Evolutionary conservation across 2,113 vertebrate genomes (phyloP).

Genomic region (Leptodactylus fuscus): DNA sequence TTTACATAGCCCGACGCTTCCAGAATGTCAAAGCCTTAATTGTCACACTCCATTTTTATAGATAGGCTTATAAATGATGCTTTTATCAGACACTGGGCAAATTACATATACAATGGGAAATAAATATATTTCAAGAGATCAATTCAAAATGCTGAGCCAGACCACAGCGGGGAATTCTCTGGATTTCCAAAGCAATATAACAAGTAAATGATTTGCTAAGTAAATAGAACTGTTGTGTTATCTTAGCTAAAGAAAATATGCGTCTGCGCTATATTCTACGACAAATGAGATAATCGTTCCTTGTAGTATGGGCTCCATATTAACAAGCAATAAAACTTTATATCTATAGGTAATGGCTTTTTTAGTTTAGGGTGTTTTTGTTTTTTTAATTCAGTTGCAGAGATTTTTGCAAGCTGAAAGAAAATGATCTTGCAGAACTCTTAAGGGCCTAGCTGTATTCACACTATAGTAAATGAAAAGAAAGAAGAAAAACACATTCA

Average conservation of each 20-base stretch:
- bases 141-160: neutral
- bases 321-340: neutral
- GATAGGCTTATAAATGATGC: neutral
- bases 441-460: conserved; percentile 1
- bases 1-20: neutral
- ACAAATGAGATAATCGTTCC: neutral
- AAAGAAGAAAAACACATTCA: conserved; percentile 7
- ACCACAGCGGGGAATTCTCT: neutral
- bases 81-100: neutral
- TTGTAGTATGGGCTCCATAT: neutral
- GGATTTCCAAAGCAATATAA: neutral
- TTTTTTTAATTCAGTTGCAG: neutral
- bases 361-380: neutral
- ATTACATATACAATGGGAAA: neutral
- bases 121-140: neutral
- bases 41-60: neutral
- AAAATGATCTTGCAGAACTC: conserved; percentile 22
- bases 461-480: conserved; percentile 26
- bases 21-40: neutral
- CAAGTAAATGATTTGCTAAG: neutral
- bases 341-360: neutral
- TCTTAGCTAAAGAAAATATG: neutral
- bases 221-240: neutral
- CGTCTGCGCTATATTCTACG: neutral
- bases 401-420: neutral